Evolutionary conservation across 2,888 invertebrate genomes (phyloP).

Genomic region (Chymomyza caudatula): DNA sequence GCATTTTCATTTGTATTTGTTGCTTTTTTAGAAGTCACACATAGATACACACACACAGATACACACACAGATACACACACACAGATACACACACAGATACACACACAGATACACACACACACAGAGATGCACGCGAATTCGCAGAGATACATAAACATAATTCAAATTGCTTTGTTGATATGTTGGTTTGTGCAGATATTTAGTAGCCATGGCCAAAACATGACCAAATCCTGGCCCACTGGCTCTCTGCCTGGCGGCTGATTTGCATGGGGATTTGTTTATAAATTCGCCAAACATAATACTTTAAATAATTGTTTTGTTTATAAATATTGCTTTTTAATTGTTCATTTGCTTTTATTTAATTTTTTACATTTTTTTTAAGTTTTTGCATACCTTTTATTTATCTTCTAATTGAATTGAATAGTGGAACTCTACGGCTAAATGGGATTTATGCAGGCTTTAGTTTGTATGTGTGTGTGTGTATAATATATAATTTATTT

Average conservation of each 20-base stretch:
- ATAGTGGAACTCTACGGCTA: slow-evolving; percentile 6
- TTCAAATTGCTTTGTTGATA: slow-evolving; percentile 58
- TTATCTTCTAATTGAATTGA: slow-evolving; percentile 31
- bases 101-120: neutral
- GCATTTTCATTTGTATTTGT: slow-evolving; percentile 5
- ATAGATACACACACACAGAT: neutral
- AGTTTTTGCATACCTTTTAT: neutral
- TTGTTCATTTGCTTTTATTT: slow-evolving; percentile 29
- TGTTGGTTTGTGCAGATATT: neutral
- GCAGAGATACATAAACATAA: slow-evolving; percentile 54
- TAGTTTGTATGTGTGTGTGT: neutral
- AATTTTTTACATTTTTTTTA: slow-evolving; percentile 32
- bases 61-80: neutral
- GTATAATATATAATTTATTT: slow-evolving; percentile 13
- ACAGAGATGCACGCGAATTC: neutral
- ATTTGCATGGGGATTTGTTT: slow-evolving; percentile 65
- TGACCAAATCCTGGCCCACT: neutral
- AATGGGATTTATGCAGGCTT: neutral
- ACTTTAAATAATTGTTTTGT: slow-evolving; percentile 58
- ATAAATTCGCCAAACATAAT: slow-evolving; percentile 58
- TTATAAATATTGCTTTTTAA: slow-evolving; percentile 62
- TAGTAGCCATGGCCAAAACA: neutral
- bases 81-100: slow-evolving; percentile 44
- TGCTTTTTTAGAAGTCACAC: slow-evolving; percentile 12
- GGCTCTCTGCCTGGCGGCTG: slow-evolving; percentile 29